Evolutionary conservation across 2,113 vertebrate species (phyloP).

Genomic region (Edolisoma coerulescens): DNA sequence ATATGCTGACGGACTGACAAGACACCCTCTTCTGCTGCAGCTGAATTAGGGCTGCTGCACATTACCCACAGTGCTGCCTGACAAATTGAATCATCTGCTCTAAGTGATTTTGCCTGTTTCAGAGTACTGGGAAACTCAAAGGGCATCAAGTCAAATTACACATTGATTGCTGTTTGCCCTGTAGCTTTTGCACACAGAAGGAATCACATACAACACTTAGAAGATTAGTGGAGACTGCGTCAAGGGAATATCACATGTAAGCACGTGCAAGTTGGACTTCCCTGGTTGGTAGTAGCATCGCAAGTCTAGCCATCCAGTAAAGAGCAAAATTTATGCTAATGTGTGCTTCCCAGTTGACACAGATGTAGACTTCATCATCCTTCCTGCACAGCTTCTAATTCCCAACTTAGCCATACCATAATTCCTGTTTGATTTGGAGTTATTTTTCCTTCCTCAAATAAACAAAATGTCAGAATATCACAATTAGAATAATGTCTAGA

Average conservation of each 20-base stretch:
- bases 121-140: constrained; percentile 64
- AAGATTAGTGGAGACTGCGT: constrained; percentile 37
- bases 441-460: neutral
- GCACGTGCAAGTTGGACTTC: neutral
- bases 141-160: constrained; percentile 69
- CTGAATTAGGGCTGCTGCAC: constrained; percentile 37
- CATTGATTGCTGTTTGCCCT: constrained; percentile 58
- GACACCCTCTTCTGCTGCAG: constrained; percentile 14
- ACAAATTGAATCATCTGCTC: constrained; percentile 65
- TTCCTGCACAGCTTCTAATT: neutral
- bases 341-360: neutral
- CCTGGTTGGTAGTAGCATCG: neutral
- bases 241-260: neutral
- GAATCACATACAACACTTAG: constrained; percentile 45
- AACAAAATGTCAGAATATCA: neutral
- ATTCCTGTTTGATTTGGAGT: neutral
- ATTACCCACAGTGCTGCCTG: constrained; percentile 39
- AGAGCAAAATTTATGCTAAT: neutral
- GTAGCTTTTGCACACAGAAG: constrained; percentile 57
- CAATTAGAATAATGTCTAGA: neutral
- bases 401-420: neutral
- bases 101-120: constrained; percentile 65
- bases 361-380: neutral
- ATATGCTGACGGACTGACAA: neutral
- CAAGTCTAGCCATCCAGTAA: neutral